Evolutionary conservation across 2,113 vertebrate species (phyloP).

Genomic region (Anoura caudifer): DNA sequence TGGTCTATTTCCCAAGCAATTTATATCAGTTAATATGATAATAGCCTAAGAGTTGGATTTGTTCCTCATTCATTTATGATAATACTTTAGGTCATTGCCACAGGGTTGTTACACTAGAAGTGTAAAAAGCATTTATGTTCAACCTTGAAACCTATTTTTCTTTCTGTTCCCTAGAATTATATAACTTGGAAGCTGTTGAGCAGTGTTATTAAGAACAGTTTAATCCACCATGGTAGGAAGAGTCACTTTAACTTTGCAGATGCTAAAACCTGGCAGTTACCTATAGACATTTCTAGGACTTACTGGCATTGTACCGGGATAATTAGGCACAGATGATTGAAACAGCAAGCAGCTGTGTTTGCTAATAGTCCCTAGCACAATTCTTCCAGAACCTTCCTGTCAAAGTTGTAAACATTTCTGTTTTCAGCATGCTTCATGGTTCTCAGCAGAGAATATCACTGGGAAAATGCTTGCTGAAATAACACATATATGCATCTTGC

Average conservation of each 20-base stretch:
- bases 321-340: neutral
- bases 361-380: neutral
- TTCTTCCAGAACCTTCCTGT: constrained; percentile 45
- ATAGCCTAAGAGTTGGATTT: neutral
- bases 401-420: constrained; percentile 16
- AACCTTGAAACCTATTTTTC: neutral
- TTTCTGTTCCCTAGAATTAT: neutral
- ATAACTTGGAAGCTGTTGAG: neutral
- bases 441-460: constrained; percentile 6
- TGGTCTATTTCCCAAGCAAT: neutral
- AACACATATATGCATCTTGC: neutral
- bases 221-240: neutral
- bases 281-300: neutral
- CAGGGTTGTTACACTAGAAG: neutral
- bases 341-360: constrained; percentile 50
- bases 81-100: neutral
- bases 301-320: neutral
- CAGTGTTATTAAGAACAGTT: neutral
- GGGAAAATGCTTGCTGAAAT: constrained; percentile 47
- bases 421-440: neutral
- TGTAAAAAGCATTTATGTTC: neutral
- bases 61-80: neutral
- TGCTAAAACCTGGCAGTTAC: neutral
- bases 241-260: neutral
- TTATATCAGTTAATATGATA: neutral